Percentiles rank a stretch among this genome's conserved stretches.
phyloP scores from a whole-genome alignment of 2,797 vertebrate genomes.

The Sciurus carolinensis region DNA sequence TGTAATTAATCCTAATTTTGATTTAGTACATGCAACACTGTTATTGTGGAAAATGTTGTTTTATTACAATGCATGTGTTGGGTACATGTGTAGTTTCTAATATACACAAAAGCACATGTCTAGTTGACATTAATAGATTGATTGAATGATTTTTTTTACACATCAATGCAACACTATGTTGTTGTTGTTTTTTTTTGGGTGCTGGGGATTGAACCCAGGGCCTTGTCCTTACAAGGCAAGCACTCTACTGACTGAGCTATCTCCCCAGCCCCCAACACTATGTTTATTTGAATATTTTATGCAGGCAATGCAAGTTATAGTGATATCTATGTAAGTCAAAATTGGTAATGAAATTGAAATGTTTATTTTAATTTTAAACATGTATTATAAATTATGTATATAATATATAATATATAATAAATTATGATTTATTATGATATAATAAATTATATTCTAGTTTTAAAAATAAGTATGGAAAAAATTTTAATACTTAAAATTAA shows the following conservation, averaged over 20 bases:
- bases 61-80: not conserved
- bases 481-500: not conserved
- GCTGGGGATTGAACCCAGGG: too few relatives aligned
- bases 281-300: conserved; percentile 36
- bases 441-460: not conserved
- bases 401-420: not conserved
- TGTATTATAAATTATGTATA: too few relatives aligned
- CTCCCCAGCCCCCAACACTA: too few relatives aligned
- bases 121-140: not conserved
- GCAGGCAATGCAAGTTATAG: not conserved
- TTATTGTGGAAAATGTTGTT: not conserved
- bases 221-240: too few relatives aligned
- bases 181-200: too few relatives aligned
- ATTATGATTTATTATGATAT: not conserved
- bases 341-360: conserved; percentile 18
- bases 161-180: not conserved
- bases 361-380: conserved; percentile 27
- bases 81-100: not conserved
- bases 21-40: not conserved
- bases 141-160: not conserved
- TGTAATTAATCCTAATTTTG: conserved; percentile 4
- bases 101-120: not conserved
- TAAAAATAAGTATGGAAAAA: not conserved
- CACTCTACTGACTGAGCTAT: too few relatives aligned
- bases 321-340: not conserved